Evolutionary conservation across 1,140 invertebrate genomes (phyloP), one percentile per base, ranked within the genome.

Genomic region (Zaprionus tsacasi): DNA sequence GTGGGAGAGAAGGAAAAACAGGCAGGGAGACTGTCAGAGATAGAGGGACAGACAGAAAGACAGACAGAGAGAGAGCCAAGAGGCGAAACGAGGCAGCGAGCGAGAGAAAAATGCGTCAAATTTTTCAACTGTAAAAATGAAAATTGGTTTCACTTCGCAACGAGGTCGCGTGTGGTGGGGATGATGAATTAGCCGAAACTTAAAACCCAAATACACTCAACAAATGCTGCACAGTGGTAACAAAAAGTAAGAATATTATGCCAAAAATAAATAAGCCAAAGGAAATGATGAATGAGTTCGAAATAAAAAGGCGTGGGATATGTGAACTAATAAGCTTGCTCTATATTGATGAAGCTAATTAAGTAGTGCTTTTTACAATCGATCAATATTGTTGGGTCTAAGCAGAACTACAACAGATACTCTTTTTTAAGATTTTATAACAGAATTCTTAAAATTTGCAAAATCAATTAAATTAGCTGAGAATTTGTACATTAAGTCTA

Each of bases 81-180:
- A 45, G n/a, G 2, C 1, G 21, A 21, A 21, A 21, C 6, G 6
- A 43, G 40, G 45, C 40, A 52, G 25, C 15, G 12, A 17, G 36
- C 13, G 25, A 43, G 13, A 38, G 30, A 43, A 80, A 81, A 76
- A 68, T 80, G 43, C 61, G 73, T 15, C 36, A 81, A 74, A 77
- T 82, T 71, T 69, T 69, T 83, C 64, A 67, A 64, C 59, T 70
- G 64, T n/a, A 58, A 80, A 80, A 83, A 83, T 83, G 68, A 78
- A 78, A 85, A 85, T 66, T 78, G 58, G 58, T 61, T 50, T 45
- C 43, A 33, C 45, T 33, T 33, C 40, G 71, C 35, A 3, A 6
- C 38, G 40, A 36, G 60, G 38, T 36, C 15, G 58, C 11, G 25
- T 13, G 4, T 13, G 21, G 21, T 45, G 61, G 69, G 65, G 15